Evolutionary conservation across 2,888 invertebrate species (phyloP).

Genomic region (Penaeus monodon): DNA sequence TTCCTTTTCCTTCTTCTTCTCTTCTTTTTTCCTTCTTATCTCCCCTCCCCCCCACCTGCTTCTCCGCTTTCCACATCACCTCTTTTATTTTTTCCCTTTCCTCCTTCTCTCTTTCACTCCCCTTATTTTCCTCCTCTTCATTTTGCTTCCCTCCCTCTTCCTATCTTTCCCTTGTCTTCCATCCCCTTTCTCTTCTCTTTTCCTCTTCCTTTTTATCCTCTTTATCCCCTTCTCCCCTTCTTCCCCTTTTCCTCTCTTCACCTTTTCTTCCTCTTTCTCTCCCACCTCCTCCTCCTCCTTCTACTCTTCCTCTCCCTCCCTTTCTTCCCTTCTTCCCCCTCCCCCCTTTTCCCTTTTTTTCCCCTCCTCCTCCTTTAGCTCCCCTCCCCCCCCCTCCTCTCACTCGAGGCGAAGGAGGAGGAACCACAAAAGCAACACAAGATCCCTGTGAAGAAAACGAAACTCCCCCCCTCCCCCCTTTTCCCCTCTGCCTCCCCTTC

Average conservation of each 20-base stretch:
- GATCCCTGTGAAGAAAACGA: too few species aligned
- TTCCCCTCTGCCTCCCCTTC: too few species aligned
- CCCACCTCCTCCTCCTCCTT: too few species aligned
- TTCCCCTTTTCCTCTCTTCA: too few species aligned
- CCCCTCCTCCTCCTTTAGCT: background rate
- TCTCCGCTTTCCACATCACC: background rate
- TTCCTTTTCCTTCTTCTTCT: too few species aligned
- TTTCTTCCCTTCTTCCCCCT: too few species aligned
- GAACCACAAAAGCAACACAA: background rate
- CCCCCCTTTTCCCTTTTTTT: too few species aligned
- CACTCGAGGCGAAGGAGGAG: background rate
- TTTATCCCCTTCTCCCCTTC: background rate
- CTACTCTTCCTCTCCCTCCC: too few species aligned
- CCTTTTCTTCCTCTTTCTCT: too few species aligned
- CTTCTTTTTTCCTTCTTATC: background rate
- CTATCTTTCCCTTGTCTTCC: background rate
- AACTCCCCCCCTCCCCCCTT: too few species aligned
- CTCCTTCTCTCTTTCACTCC: background rate
- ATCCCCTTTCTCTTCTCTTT: background rate
- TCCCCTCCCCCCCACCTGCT: background rate
- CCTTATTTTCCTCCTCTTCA: background rate
- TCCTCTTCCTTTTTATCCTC: background rate
- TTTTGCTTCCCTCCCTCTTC: background rate
- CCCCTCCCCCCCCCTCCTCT: background rate
- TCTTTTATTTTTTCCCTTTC: too few species aligned